These are phyloP conservation scores for Spatulosminthurus flaviceps DNA, from an alignment of 2,888 invertebrate genomes.

Conservation along the genomic window DNA sequence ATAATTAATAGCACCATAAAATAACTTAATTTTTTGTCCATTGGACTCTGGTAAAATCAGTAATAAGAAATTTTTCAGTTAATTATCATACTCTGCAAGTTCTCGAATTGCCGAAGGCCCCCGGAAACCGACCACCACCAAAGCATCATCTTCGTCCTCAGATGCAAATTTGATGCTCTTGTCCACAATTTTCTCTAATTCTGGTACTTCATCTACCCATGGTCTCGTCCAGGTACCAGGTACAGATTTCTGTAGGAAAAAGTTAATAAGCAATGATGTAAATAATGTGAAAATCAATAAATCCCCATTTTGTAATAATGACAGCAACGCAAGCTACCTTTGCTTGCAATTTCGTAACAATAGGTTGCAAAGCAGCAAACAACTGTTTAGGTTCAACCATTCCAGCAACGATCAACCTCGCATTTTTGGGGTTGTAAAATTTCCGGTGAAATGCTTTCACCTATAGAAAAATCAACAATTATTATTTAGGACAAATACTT, in stretches of 20 bases:
- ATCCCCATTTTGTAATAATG: conserved; percentile 52
- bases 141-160: conserved; percentile 72
- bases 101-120: conserved; percentile 76
- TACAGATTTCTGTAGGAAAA: conserved; percentile 41
- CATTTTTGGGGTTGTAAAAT: conserved; percentile 89
- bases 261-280: not conserved
- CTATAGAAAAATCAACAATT: conserved; percentile 67
- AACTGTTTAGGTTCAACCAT: conserved; percentile 80
- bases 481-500: too few relatives aligned
- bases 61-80: too few relatives aligned
- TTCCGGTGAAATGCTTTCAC: conserved; percentile 81
- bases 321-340: too few relatives aligned
- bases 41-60: too few relatives aligned
- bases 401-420: conserved; percentile 84
- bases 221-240: conserved; percentile 69
- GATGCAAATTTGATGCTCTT: conserved; percentile 77
- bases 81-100: conserved; percentile 65
- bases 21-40: too few relatives aligned
- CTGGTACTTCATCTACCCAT: conserved; percentile 79
- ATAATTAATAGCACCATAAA: not conserved
- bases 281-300: not conserved
- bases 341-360: conserved; percentile 80
- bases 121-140: conserved; percentile 78
- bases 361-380: conserved; percentile 75
- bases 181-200: conserved; percentile 71